Evolutionary conservation across 2,113 vertebrate genomes (phyloP).

Genomic region (Trogon surrucura): DNA sequence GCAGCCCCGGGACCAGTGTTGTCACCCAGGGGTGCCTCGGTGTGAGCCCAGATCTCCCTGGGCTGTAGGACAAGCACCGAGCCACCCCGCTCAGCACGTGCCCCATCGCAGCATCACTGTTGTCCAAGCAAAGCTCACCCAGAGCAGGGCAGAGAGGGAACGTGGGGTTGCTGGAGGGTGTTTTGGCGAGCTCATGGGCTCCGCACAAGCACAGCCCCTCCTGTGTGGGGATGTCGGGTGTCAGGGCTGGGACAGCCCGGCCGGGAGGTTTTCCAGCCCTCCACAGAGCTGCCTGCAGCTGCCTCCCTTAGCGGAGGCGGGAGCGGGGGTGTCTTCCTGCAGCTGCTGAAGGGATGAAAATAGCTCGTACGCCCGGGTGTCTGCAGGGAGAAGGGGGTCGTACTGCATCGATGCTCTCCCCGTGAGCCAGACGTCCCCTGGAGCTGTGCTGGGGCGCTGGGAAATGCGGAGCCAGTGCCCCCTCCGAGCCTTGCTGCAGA

Average conservation of each 20-base stretch:
- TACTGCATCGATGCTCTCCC: accelerated
- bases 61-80: neutral
- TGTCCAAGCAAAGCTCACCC: accelerated
- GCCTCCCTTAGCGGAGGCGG: neutral
- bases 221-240: accelerated
- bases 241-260: neutral
- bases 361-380: accelerated
- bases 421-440: accelerated
- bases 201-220: neutral
- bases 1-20: accelerated
- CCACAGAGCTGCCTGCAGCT: neutral
- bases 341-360: neutral
- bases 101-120: neutral
- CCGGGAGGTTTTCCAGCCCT: neutral
- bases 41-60: neutral
- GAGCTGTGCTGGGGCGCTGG: neutral
- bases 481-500: neutral
- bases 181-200: neutral
- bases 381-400: neutral
- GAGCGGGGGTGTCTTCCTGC: neutral
- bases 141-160: neutral
- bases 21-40: neutral
- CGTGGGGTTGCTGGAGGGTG: neutral
- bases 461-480: accelerated
- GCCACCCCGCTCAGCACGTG: neutral